Evolutionary conservation across 1,140 invertebrate species (phyloP).

Genomic region (Drosophila prosaltans): DNA sequence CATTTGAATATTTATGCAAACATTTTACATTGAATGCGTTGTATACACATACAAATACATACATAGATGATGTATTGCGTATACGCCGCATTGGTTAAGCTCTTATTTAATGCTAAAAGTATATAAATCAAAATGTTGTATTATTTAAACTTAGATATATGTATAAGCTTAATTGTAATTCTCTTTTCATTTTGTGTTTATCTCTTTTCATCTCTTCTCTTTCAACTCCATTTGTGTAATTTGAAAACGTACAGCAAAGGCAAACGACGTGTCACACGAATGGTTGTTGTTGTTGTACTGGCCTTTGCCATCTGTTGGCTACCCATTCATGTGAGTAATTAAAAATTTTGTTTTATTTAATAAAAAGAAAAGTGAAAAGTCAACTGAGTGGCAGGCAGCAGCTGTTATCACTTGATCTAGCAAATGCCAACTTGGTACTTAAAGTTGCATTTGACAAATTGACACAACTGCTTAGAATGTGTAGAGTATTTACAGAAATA

Average conservation of each 20-base stretch:
- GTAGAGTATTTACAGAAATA: slow-evolving; percentile 51
- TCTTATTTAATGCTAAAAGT: slow-evolving; percentile 32
- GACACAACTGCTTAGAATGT: slow-evolving; percentile 50
- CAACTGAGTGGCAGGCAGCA: neutral
- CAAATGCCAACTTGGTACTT: slow-evolving; percentile 1
- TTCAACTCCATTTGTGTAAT: neutral
- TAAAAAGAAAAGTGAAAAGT: neutral
- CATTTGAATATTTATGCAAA: neutral
- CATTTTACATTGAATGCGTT: neutral
- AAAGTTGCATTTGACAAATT: slow-evolving; percentile 44
- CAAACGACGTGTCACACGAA: slow-evolving; percentile 94
- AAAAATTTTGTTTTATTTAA: neutral
- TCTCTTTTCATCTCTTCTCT: neutral
- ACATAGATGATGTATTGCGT: neutral
- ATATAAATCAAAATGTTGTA: slow-evolving; percentile 55
- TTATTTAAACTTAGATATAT: slow-evolving; percentile 36
- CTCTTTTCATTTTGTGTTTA: neutral
- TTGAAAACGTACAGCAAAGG: slow-evolving; percentile 85
- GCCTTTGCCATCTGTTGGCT: slow-evolving; percentile 98
- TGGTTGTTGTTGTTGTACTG: slow-evolving; percentile 96
- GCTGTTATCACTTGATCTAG: slow-evolving; percentile 5
- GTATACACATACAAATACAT: no score
- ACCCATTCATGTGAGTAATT: slow-evolving; percentile 92
- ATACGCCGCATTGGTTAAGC: slow-evolving; percentile 1
- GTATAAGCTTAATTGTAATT: neutral